Evolutionary conservation across 2,888 invertebrate genomes (phyloP).

Genomic region (Heteropelma amictum): DNA sequence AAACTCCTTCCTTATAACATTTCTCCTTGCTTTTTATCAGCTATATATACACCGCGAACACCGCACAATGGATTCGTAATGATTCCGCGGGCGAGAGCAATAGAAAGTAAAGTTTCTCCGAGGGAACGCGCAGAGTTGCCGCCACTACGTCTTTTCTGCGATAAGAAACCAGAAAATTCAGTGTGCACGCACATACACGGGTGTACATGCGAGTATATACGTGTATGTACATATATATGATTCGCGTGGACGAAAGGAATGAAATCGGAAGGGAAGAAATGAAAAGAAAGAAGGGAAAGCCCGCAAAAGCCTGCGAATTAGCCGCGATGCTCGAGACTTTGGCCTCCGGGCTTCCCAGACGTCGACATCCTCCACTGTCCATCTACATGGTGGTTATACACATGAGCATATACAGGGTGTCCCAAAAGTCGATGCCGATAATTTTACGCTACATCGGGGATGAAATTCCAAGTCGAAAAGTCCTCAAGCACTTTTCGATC

Average conservation of each 20-base stretch:
- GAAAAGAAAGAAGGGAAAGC: conserved; percentile 28
- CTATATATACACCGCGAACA: conserved; percentile 19
- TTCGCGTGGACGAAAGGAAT: conserved; percentile 25
- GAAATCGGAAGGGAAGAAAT: conserved; percentile 10
- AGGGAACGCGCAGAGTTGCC: conserved; percentile 31
- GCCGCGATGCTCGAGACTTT: conserved; percentile 28
- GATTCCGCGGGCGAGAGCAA: conserved; percentile 41
- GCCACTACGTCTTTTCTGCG: conserved; percentile 10
- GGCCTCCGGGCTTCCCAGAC: conserved; percentile 25
- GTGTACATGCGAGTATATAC: background rate
- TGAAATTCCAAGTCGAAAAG: too few relatives aligned
- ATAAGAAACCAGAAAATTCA: conserved; percentile 25
- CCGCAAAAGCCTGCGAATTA: conserved; percentile 59
- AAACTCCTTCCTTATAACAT: too few relatives aligned
- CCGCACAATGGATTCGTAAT: conserved; percentile 51
- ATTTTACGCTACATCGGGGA: too few relatives aligned
- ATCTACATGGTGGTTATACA: background rate
- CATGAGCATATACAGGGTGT: background rate
- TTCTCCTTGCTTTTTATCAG: background rate
- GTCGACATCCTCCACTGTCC: background rate
- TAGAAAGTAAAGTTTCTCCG: conserved; percentile 35
- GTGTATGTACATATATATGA: background rate
- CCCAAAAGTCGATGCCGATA: too few relatives aligned
- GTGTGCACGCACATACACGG: background rate
- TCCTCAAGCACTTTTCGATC: too few relatives aligned